Evolutionary conservation across 2,888 invertebrate species (phyloP), one percentile per base, ranked within the genome.

Genomic region (Mechanitis mazaeus): DNA sequence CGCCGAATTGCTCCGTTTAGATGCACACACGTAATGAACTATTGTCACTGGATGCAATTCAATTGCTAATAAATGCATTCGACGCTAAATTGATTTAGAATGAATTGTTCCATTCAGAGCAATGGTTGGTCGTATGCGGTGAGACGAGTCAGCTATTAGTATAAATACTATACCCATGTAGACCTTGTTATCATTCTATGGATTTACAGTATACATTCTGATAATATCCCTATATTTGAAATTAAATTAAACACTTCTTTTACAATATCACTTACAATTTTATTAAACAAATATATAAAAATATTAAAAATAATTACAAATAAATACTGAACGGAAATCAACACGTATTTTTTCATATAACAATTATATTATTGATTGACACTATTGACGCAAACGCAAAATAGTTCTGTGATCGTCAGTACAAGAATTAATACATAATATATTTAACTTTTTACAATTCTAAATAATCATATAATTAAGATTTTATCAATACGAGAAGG

Each of bases 11-110:
- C 76, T 75, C 71, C 66, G 74, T 75, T 77, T 76, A 75, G 77
- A 74, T 73, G 74, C 74, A 69, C 64, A 67, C 70, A 65, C 68
- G 70, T 72, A 72, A 79, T 80, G 78, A 79, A 78, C 76, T 79
- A 78, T 76, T 74, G 77, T 73, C 67, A 59, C 31, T 50, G 31
- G 9, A 50, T 31, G 50, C 2, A 50, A 50, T 31, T 31, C 9
- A 11, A 50, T 50, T 50, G 31, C 31, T 59, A 66, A 62, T 64
- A 60, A 66, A 56, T 54, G 56, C 50, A 42, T 42, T 31, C 50
- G 28, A 50, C 20, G 2, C 31, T 31, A 50, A 50, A 31, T 6
- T 50, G 9, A 50, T 50, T 50, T 9, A 9, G 28, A 50, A 5
- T 31, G 28, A 31, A 31, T 50, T 28, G 28, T 28, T 7, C 7